These are phyloP conservation scores for Unio delphinus DNA, from an alignment of 2,888 invertebrate genomes.

Conservation along the genomic window DNA sequence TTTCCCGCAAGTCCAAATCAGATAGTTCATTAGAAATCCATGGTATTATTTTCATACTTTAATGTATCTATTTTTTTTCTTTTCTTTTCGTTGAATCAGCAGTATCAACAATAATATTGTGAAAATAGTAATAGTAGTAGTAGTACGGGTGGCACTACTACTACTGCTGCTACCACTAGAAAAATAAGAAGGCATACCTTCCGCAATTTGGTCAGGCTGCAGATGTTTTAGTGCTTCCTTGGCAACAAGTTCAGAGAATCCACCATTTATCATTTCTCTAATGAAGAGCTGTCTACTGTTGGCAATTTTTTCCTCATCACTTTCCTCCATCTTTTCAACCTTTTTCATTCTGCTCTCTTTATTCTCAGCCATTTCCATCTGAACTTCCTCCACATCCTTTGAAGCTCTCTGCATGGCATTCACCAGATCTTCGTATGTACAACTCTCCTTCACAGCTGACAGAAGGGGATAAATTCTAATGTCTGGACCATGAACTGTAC, in stretches of 20 bases:
- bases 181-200: conserved; percentile 17
- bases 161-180: too few species aligned
- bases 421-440: conserved; percentile 38
- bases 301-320: conserved; percentile 5
- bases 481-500: conserved; percentile 25
- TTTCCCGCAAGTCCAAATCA: too few species aligned
- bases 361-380: conserved; percentile 10
- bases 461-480: conserved; percentile 46
- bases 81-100: too few species aligned
- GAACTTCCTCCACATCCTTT: too few species aligned
- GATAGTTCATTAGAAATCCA: too few species aligned
- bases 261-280: conserved; percentile 28
- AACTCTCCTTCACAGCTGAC: conserved; percentile 39
- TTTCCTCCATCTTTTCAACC: conserved; percentile 3
- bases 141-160: too few species aligned
- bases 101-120: too few species aligned
- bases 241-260: conserved; percentile 34
- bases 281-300: conserved; percentile 25
- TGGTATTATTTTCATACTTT: too few species aligned
- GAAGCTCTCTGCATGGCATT: conserved; percentile 33
- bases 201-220: conserved; percentile 23
- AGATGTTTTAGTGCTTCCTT: conserved; percentile 26
- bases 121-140: too few species aligned
- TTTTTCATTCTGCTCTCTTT: conserved; percentile 10
- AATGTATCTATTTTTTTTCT: too few species aligned